Base-by-base conservation (phyloP, 2,797 vertebrate species). In the Petrocephalus schoutedeni region DNA sequence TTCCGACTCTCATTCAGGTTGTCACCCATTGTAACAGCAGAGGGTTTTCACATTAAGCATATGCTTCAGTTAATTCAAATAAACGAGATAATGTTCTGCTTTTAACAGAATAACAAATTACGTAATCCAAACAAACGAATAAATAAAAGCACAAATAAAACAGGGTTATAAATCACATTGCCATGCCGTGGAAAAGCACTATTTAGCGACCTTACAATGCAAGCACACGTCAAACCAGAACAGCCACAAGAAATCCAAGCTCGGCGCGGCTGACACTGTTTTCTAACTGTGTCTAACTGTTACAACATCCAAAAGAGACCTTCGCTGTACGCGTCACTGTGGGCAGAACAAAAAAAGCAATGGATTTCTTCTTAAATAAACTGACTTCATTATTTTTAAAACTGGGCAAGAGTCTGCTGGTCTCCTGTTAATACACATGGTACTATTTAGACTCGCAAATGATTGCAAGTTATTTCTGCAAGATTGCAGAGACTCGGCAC, bases 251-350 rank as follows among this genome's bases (percentile, higher is more conserved):
- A 49, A 53, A 45, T 83, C 23, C 80, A 83, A 83, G 80, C n/a
- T 19, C 53, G 23, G 80, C 23, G 80, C 80, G 41, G 0, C 80
- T 83, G 80, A 21, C 51, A 84, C n/a, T 53, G 74, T 49, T 80
- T 80, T 80, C 74, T n/a, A 80, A 84, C 80, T 51, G 80, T 53
- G n/a, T 54, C n/a, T 54, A 84, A 51, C 45, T 84, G 45, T 54
- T 51, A 84, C 53, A 84, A 84, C 51, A 84, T 14, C 51, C 49
- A 84, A 54, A 84, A n/a, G 45, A 84, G 80, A 84, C 23, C 45
- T 84, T 53, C 45, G 80, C 80, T 23, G n/a, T 21, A 84, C n/a
- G 53, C 45, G 80, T 84, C 45, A 28, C 23, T 54, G 21, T n/a
- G 80, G n/a, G 12, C 28, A 36, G 0, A 36, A 36, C 28, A 3